A percentile compares a stretch with the other conserved stretches of the same genome.
These are phyloP conservation scores for Drosophila vallismaia DNA, from an alignment of 2,888 invertebrate species.

Conservation along the genomic window DNA sequence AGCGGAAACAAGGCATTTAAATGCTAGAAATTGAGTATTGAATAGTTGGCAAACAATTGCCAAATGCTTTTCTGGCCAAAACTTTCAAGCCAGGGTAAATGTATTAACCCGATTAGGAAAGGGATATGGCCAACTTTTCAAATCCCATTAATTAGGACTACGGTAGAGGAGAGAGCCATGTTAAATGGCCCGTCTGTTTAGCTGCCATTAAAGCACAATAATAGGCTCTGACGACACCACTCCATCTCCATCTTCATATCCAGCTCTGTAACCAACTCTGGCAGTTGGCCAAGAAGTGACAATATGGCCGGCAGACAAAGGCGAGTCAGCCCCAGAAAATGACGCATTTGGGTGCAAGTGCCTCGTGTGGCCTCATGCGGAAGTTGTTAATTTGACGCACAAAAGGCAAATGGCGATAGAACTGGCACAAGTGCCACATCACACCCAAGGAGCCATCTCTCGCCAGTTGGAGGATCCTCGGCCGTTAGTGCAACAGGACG, in stretches of 20 bases:
- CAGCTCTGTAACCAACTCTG: conserved; percentile 31
- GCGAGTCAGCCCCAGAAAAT: conserved; percentile 65
- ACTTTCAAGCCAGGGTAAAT: neutral
- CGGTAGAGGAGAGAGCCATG: conserved; percentile 29
- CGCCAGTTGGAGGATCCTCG: neutral
- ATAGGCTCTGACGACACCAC: conserved; percentile 50
- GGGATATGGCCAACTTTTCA: conserved; percentile 11
- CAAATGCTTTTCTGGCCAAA: conserved; percentile 5
- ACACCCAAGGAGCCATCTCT: conserved; percentile 5
- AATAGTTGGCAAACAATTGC: conserved; percentile 36
- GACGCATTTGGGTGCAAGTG: conserved; percentile 80
- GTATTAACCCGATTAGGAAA: neutral
- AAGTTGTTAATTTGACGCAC: conserved; percentile 80
- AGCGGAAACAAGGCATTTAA: conserved; percentile 41
- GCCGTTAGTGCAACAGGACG: conserved; percentile 38
- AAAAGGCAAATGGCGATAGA: conserved; percentile 60
- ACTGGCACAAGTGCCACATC: conserved; percentile 65
- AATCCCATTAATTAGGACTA: conserved; percentile 36
- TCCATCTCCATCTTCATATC: neutral
- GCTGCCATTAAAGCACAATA: conserved; percentile 73
- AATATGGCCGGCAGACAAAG: conserved; percentile 66
- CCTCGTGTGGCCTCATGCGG: conserved; percentile 79
- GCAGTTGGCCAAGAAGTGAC: conserved; percentile 73
- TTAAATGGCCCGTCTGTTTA: conserved; percentile 65
- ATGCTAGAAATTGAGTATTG: conserved; percentile 43